phyloP scores from a whole-genome alignment of 1,140 invertebrate genomes.

The Oryctes rhinoceros region DNA sequence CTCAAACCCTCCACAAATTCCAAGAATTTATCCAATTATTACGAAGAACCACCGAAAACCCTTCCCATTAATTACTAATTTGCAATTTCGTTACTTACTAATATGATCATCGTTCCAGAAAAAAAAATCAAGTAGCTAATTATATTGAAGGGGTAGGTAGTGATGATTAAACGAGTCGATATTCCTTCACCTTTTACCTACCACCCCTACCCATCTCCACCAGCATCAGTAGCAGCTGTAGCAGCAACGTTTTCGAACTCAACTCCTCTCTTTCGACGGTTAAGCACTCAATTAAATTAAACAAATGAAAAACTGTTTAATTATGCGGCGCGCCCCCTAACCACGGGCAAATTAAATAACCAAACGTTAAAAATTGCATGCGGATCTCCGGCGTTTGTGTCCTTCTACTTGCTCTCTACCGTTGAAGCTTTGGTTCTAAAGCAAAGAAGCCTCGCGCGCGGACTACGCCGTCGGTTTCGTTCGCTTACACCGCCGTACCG shows the following conservation, averaged over 20 bases:
- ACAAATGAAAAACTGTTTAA: conserved; percentile 38
- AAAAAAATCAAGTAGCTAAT: background rate
- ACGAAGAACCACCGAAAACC: too few relatives aligned
- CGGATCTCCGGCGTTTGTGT: background rate
- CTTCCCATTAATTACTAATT: background rate
- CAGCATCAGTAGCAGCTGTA: background rate
- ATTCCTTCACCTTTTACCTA: background rate
- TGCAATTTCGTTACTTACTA: background rate
- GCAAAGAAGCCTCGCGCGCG: background rate
- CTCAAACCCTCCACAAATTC: too few relatives aligned
- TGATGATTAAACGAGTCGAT: background rate
- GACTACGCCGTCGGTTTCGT: background rate
- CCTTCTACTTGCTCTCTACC: background rate
- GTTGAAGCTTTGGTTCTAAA: background rate
- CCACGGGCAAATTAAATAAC: conserved; percentile 25
- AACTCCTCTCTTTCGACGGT: conserved; percentile 5
- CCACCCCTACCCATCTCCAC: background rate
- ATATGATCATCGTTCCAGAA: background rate
- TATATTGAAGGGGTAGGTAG: background rate
- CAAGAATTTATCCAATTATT: too few relatives aligned
- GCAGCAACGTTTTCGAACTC: background rate
- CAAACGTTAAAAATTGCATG: conserved; percentile 32
- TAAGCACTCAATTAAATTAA: conserved; percentile 36
- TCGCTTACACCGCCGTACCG: background rate
- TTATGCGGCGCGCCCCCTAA: conserved; percentile 5